Conservation (phyloP, 2,888 invertebrate genomes). For the Quadriops clusia region DNA sequence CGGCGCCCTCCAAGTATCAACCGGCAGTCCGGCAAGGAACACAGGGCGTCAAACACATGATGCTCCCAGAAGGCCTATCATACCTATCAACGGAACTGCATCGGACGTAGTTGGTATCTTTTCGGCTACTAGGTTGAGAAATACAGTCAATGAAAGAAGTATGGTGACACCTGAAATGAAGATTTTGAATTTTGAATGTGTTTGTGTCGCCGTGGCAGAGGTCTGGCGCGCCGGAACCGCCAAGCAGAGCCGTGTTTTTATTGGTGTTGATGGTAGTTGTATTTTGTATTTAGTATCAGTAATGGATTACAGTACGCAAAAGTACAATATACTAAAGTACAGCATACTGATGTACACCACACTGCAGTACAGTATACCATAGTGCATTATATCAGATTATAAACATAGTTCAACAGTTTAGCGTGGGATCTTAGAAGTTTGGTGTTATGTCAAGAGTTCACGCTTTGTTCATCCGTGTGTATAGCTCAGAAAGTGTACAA, state of each 20-base stretch:
- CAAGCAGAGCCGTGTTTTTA: no score
- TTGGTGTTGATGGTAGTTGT: conserved; percentile 15
- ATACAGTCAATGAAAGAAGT: conserved; percentile 93
- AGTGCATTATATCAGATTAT: no score
- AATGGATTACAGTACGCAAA: no score
- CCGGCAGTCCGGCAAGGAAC: conserved; percentile 34
- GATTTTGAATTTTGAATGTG: conserved; percentile 36
- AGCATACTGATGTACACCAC: no score
- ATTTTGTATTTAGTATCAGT: conserved; percentile 6
- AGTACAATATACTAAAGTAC: no score
- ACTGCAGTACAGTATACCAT: no score
- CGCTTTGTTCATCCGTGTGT: conserved; percentile 10
- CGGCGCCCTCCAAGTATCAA: conserved; percentile 40
- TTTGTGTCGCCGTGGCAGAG: conserved; percentile 23
- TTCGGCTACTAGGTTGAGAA: conserved; percentile 95
- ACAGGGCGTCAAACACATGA: conserved; percentile 37
- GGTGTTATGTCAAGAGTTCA: conserved; percentile 10
- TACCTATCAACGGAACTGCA: conserved; percentile 75
- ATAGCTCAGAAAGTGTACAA: conserved; percentile 12
- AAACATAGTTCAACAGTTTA: no score
- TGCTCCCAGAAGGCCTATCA: conserved; percentile 35
- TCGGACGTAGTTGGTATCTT: conserved; percentile 85
- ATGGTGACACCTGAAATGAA: conserved; percentile 82
- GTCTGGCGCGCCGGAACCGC: conserved; percentile 20
- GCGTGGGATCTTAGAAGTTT: no score